Evolutionary conservation across 1,140 invertebrate genomes (phyloP).

Genomic region (Caerostris extrusa): DNA sequence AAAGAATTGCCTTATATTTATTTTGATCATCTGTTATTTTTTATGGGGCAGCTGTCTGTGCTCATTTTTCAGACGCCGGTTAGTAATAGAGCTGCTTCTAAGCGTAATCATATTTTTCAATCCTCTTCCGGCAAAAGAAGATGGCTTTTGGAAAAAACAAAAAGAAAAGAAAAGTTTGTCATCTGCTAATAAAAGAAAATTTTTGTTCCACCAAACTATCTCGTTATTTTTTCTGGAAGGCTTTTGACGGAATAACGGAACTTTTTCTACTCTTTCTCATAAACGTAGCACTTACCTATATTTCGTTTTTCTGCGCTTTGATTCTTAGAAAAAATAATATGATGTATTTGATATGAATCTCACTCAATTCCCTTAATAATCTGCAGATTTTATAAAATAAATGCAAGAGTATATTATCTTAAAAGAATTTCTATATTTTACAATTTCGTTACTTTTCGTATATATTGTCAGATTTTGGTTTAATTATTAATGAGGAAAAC

Average conservation of each 20-base stretch:
- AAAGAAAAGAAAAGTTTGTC: constrained; percentile 6
- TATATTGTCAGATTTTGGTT: too few species aligned
- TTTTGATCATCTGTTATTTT: constrained; percentile 28
- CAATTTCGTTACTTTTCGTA: too few species aligned
- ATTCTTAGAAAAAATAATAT: neutral
- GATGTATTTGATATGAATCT: too few species aligned
- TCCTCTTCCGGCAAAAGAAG: neutral
- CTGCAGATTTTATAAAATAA: too few species aligned
- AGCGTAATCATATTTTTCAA: constrained; percentile 52
- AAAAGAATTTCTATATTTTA: too few species aligned
- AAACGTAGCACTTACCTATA: too few species aligned
- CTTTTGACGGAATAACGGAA: neutral
- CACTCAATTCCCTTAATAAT: too few species aligned
- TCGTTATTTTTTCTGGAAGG: neutral
- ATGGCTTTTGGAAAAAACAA: constrained; percentile 3
- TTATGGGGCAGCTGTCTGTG: constrained; percentile 1
- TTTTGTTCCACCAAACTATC: neutral
- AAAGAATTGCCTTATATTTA: constrained; percentile 17
- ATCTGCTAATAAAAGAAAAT: neutral
- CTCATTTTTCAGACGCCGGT: neutral
- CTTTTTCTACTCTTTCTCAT: neutral
- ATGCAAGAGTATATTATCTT: too few species aligned
- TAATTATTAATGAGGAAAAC: too few species aligned
- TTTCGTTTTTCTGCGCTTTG: too few species aligned
- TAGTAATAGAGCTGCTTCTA: neutral